Evolutionary conservation across 2,888 invertebrate genomes (phyloP).

Genomic region (Torymus texanus): DNA sequence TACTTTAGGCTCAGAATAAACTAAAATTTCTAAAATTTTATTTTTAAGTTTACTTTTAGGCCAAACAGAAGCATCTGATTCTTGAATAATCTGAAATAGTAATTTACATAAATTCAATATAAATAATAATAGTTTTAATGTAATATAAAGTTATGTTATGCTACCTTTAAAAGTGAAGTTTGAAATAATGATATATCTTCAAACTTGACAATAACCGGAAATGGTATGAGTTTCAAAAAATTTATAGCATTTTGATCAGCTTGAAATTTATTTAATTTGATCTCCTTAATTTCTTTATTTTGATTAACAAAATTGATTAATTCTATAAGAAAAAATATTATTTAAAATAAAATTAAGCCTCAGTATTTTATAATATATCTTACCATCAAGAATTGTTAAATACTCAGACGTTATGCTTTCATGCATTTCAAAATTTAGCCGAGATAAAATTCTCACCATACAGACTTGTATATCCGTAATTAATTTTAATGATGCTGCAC

Average conservation of each 20-base stretch:
- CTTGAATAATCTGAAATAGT: constrained; percentile 60
- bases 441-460: constrained; percentile 68
- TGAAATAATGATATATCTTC: constrained; percentile 60
- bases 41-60: constrained; percentile 61
- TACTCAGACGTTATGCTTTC: constrained; percentile 65
- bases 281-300: constrained; percentile 24
- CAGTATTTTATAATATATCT: constrained; percentile 23
- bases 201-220: constrained; percentile 63
- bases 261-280: constrained; percentile 61
- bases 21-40: constrained; percentile 62
- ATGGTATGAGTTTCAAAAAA: constrained; percentile 64
- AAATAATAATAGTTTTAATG: constrained; percentile 17
- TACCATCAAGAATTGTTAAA: constrained; percentile 67
- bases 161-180: constrained; percentile 66
- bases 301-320: constrained; percentile 63
- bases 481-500: constrained; percentile 61
- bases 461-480: constrained; percentile 69
- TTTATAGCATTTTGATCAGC: constrained; percentile 63
- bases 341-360: constrained; percentile 8
- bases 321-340: constrained; percentile 62
- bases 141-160: not conserved
- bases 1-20: constrained; percentile 62
- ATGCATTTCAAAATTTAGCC: constrained; percentile 65
- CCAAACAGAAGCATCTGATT: constrained; percentile 67
- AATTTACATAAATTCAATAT: constrained; percentile 57